Evolutionary conservation across 2,797 vertebrate genomes (phyloP).

Genomic region (Allobates femoralis): DNA sequence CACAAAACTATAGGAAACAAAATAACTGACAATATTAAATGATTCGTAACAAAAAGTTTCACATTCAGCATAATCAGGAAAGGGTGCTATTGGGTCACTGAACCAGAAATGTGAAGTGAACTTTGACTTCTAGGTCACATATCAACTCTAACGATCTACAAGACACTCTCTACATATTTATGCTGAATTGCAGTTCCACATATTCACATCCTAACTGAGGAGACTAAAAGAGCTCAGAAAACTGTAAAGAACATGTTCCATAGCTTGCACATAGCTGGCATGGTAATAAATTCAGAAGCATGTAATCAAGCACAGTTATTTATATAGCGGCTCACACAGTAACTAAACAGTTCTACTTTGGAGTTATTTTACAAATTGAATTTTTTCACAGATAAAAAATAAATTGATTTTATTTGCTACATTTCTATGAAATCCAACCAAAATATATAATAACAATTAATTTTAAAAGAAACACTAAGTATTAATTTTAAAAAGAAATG

Average conservation of each 20-base stretch:
- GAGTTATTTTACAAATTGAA: background rate
- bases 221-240: slow-evolving; percentile 44
- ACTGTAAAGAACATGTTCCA: slow-evolving; percentile 67
- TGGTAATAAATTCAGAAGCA: slow-evolving; percentile 62
- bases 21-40: slow-evolving; percentile 43
- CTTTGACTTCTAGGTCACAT: slow-evolving; percentile 73
- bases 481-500: too few species aligned
- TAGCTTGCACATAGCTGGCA: slow-evolving; percentile 68
- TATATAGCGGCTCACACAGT: background rate
- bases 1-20: slow-evolving; percentile 21
- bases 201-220: slow-evolving; percentile 45
- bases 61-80: slow-evolving; percentile 65
- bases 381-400: background rate
- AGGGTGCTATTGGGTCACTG: slow-evolving; percentile 67
- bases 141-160: slow-evolving; percentile 73
- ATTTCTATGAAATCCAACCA: background rate
- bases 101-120: slow-evolving; percentile 67
- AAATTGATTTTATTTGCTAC: background rate
- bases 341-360: background rate
- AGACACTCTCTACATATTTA: slow-evolving; percentile 72
- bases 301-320: slow-evolving; percentile 49
- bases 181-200: slow-evolving; percentile 73
- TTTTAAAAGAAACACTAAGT: too few species aligned
- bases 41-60: slow-evolving; percentile 66
- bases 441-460: background rate